Conservation (phyloP, 2,113 vertebrate genomes). For the Madoqua kirkii region DNA sequence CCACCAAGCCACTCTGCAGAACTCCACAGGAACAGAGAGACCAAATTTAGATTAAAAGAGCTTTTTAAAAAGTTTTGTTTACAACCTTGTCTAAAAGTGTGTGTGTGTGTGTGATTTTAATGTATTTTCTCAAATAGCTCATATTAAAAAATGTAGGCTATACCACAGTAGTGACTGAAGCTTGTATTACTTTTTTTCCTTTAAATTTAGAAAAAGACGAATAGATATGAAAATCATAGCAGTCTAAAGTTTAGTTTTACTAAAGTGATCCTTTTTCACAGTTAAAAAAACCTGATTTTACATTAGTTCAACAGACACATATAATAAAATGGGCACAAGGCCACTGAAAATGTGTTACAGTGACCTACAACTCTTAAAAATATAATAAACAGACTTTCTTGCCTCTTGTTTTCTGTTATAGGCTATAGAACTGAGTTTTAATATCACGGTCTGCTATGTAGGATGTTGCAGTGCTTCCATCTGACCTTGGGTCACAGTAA, state of each 20-base stretch:
- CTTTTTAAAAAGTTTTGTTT: not conserved
- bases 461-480: not conserved
- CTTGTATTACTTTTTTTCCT: not conserved
- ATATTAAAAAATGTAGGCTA: not conserved
- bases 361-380: not conserved
- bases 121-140: not conserved
- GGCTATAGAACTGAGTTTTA: not conserved
- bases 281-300: conserved; percentile 8
- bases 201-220: not conserved
- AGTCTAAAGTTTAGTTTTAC: conserved; percentile 18
- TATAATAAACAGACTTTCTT: not conserved
- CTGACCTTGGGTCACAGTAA: not conserved
- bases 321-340: not conserved
- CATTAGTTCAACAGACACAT: not conserved
- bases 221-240: not conserved
- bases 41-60: not conserved
- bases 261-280: not conserved
- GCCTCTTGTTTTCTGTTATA: not conserved
- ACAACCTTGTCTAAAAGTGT: not conserved
- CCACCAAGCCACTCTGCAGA: conserved; percentile 42
- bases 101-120: not conserved
- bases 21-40: not conserved
- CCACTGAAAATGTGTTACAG: not conserved
- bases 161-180: not conserved
- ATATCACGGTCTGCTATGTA: not conserved